Conservation (phyloP, 2,113 vertebrate genomes). For the Capra hircus region DNA sequence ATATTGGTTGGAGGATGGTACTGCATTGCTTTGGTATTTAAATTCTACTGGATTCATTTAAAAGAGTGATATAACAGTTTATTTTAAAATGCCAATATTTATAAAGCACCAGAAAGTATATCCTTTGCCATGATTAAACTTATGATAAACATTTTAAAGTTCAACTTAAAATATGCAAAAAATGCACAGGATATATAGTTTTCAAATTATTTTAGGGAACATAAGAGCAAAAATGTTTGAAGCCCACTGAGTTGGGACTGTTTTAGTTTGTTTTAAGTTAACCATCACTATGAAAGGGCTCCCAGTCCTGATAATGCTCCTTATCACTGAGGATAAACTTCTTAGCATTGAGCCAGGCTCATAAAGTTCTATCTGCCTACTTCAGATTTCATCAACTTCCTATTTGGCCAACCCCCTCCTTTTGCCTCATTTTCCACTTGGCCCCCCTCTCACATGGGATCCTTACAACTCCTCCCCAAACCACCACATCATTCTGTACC, state of each 20-base stretch:
- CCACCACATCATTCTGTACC: neutral
- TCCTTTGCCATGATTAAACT: neutral
- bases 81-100: constrained; percentile 9
- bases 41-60: neutral
- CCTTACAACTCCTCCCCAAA: neutral
- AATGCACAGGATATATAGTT: neutral
- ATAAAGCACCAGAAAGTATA: neutral
- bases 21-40: constrained; percentile 4
- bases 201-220: constrained; percentile 14
- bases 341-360: neutral
- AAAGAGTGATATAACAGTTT: neutral
- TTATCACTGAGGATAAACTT: neutral
- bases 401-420: neutral
- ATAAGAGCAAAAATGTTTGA: neutral
- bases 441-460: neutral
- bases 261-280: constrained; percentile 17
- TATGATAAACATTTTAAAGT: constrained; percentile 4
- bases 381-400: neutral
- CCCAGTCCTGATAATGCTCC: neutral
- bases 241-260: neutral
- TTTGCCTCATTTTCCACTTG: neutral
- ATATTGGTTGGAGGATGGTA: neutral
- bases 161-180: neutral
- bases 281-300: neutral
- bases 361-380: neutral